Evolutionary conservation across 2,888 invertebrate species (phyloP).

Genomic region (Blera fallax): DNA sequence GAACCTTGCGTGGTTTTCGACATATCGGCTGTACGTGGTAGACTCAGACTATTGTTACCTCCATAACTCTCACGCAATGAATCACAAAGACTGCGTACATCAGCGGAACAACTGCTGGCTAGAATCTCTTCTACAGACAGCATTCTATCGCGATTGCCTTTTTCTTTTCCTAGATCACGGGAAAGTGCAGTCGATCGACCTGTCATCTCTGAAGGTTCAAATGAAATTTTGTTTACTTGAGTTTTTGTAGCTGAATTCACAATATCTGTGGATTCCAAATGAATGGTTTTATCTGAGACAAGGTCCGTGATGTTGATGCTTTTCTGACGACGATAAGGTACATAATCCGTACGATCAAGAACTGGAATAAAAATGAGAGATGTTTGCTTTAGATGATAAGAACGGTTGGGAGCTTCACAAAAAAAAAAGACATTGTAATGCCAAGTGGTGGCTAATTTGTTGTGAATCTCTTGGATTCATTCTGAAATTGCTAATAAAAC

Average conservation of each 20-base stretch:
- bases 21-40: conserved; percentile 80
- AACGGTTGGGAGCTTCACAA: no score
- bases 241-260: conserved; percentile 70
- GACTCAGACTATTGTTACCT: conserved; percentile 73
- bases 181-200: conserved; percentile 79
- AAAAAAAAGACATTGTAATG: no score
- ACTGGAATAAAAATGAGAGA: conserved; percentile 25
- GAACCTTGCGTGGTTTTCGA: conserved; percentile 73
- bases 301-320: conserved; percentile 79
- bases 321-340: conserved; percentile 74
- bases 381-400: neutral
- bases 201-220: conserved; percentile 80
- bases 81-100: conserved; percentile 77
- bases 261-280: conserved; percentile 76
- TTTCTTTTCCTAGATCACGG: conserved; percentile 50
- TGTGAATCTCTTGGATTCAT: no score
- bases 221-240: conserved; percentile 76
- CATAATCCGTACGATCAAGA: conserved; percentile 73
- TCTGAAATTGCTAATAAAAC: no score
- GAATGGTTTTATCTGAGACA: conserved; percentile 79
- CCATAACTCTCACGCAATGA: conserved; percentile 64
- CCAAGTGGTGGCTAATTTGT: no score
- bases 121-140: conserved; percentile 80
- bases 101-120: conserved; percentile 78
- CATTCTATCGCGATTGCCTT: conserved; percentile 41